Base-by-base conservation (phyloP, 2,113 vertebrate genomes). In the Leptosomus discolor region DNA sequence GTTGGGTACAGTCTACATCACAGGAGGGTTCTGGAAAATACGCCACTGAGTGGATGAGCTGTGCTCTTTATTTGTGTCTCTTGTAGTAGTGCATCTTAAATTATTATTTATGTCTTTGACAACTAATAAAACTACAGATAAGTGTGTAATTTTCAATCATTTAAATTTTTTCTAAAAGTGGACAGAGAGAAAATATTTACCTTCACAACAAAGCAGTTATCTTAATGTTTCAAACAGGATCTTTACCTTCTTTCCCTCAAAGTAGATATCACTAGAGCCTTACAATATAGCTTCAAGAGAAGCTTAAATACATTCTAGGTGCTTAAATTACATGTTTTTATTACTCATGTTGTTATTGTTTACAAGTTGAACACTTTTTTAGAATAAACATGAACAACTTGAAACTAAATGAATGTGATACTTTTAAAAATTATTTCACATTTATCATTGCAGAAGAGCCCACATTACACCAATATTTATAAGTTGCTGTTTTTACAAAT, bases 401-500 rank as follows among this genome's bases (percentile, higher is more conserved):
- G 23, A 87, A 90, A 71, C 18, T 73, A 79, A 85, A 85, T 84
- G 5, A 79, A 76, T 61, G 48, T 41, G 24, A 34, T 92, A 61
- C 58, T 90, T 90, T 5, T 0, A 65, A 83, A 86, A 87, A 61
- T 68, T 24, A 48, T 53, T 85, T 92, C 87, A 39, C 12, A 20
- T 92, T 91, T 91, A 27, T 83, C 45, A 5, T 85, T 90, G 41
- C 53, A 80, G 80, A 90, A 95, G 21, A 37, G 32, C 26, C 30
- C 20, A 90, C 32, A 32, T 95, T 94, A 65, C 61, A 79, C 73
- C 74, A 91, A 57, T 95, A 94, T 95, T 96, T 96, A 36, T 81
- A 95, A 97, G 81, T 94, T 87, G 54, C 57, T 94, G 74, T 76
- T 96, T 92, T 88, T 88, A 85, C 78, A 88, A 90, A 88, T 82